These are phyloP conservation scores for Alligator sinensis DNA, from an alignment of 2,113 vertebrate genomes.

Conservation along the genomic window DNA sequence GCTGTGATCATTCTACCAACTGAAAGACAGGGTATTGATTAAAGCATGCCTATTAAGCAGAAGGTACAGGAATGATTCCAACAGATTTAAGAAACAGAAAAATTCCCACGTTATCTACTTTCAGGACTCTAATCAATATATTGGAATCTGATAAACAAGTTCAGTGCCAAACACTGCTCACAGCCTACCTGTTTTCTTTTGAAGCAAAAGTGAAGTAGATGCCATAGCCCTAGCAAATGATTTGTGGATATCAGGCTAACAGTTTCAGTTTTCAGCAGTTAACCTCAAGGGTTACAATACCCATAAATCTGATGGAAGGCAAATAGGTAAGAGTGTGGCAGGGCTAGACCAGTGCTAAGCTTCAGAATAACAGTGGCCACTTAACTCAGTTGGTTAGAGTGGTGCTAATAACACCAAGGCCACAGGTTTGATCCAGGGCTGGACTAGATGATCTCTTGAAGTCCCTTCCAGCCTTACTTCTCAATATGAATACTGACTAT, in stretches of 20 bases:
- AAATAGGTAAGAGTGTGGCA: no score
- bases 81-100: background rate
- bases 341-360: no score
- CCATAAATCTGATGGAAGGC: no score
- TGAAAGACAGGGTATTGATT: conserved; percentile 29
- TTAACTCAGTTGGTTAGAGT: no score
- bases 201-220: background rate
- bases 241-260: background rate
- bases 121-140: no score
- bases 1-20: conserved; percentile 26
- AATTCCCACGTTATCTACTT: background rate
- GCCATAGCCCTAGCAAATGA: background rate
- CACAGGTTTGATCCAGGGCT: no score
- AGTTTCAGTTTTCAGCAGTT: background rate
- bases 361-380: no score
- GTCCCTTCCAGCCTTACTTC: no score
- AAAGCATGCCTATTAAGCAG: background rate
- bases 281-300: no score
- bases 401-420: no score
- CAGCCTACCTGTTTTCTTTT: background rate
- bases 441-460: no score
- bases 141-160: background rate
- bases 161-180: background rate
- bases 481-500: no score
- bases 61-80: background rate